A percentile compares a stretch with the other conserved stretches of the same genome.
phyloP scores from a whole-genome alignment of 2,888 invertebrate genomes.

The Nomada fabriciana region DNA sequence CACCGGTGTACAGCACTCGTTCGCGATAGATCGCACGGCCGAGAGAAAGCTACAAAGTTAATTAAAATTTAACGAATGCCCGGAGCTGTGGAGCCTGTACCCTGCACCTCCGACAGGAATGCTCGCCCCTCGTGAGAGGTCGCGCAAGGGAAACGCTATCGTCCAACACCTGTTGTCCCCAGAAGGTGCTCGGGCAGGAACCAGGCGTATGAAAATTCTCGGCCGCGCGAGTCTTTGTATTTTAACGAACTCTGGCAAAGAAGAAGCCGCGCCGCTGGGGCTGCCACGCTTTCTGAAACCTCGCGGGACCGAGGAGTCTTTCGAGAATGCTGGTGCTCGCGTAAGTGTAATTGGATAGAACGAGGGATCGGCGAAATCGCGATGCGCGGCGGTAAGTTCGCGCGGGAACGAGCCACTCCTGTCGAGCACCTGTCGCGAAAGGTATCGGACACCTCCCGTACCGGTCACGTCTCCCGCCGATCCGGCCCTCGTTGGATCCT shows the following conservation, averaged over 20 bases:
- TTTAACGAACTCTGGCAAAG: conserved; percentile 3
- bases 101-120: conserved; percentile 13
- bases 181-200: conserved; percentile 7
- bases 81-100: conserved; percentile 37
- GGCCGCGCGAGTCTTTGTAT: neutral
- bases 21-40: conserved; percentile 27
- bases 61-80: conserved; percentile 54
- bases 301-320: neutral
- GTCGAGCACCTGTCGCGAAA: conserved; percentile 75
- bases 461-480: conserved; percentile 57
- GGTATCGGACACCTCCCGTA: conserved; percentile 59
- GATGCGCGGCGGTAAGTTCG: conserved; percentile 15
- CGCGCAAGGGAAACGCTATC: conserved; percentile 40
- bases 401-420: conserved; percentile 58
- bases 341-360: neutral
- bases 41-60: conserved; percentile 1
- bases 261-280: no score
- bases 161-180: conserved; percentile 61
- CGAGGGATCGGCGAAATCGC: neutral
- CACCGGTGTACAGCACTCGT: neutral
- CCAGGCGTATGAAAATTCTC: conserved; percentile 29
- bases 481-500: conserved; percentile 39
- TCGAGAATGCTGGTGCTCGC: neutral
- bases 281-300: neutral
- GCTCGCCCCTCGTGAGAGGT: conserved; percentile 31